Base-by-base conservation (phyloP, 2,888 invertebrate genomes). In the Dryobotodes eremita region DNA sequence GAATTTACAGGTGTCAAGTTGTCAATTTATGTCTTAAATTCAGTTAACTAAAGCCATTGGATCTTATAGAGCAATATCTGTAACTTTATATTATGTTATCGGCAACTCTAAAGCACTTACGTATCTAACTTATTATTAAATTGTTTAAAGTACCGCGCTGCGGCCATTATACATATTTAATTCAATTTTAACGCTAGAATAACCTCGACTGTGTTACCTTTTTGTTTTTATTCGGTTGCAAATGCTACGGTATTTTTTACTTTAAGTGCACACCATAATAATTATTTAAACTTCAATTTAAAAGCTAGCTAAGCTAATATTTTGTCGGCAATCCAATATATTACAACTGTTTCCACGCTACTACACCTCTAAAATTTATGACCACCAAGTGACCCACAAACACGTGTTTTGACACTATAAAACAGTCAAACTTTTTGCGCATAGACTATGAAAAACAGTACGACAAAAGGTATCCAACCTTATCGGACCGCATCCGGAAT, bases 401-500 rank as follows among this genome's bases (percentile, higher is more conserved):
- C 78, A 76, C 77, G 65, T 80, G 59, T 82, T 80, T 81, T 82
- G 65, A 81, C 84, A 75, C 76, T 78, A 84, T 84, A 85, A 88
- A 88, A 85, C 82, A 77, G 68, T 71, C 77, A 64, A 82, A 84
- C 71, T 85, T 88, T 88, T 88, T 86, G 69, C 80, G 64, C 59
- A 71, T 55, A 62, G 70, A 36, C 70, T 26, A 70, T 55, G 48
- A 78, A 80, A 77, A 83, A 66, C 76, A 57, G 57, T 79, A 80
- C 65, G 71, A 79, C 77, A 77, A 81, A 77, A 83, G 79, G 77
- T 70, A 81, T 87, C 68, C 66, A 71, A 70, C 72, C 64, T 84
- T 89, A 86, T 88, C 88, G 83, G 73, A 31, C 61, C 53, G 77
- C 80, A 65, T 88, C 88, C 88, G 89, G 89, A 84, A 89, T 89